These are phyloP conservation scores for Papilio aristodemus DNA, from an alignment of 1,140 invertebrate species.

Conservation along the genomic window DNA sequence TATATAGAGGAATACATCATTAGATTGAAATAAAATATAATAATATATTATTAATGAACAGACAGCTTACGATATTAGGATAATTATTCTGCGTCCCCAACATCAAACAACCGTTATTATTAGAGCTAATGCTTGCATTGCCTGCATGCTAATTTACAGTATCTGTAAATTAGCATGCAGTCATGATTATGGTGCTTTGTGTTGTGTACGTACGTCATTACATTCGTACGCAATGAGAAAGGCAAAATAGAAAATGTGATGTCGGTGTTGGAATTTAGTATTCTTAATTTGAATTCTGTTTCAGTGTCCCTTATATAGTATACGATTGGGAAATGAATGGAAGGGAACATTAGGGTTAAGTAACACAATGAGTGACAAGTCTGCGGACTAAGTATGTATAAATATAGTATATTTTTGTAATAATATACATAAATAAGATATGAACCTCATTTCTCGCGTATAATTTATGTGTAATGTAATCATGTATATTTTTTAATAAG, in stretches of 20 bases:
- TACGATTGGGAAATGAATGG: background rate
- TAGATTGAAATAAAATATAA: too few relatives aligned
- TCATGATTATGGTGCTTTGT: slow-evolving; percentile 4
- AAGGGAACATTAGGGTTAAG: background rate
- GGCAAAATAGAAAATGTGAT: slow-evolving; percentile 3
- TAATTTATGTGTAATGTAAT: too few relatives aligned
- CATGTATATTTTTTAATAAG: too few relatives aligned
- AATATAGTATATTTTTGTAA: too few relatives aligned
- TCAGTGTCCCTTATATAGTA: background rate
- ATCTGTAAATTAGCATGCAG: background rate
- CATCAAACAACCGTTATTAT: slow-evolving; percentile 18
- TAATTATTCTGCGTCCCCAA: slow-evolving; percentile 1
- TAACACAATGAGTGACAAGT: background rate
- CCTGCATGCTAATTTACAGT: too few relatives aligned
- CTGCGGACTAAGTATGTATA: too few relatives aligned
- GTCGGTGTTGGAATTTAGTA: background rate
- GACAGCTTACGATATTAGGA: background rate
- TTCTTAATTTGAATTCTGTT: background rate
- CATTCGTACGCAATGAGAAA: background rate
- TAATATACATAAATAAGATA: too few relatives aligned
- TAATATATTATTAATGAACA: background rate
- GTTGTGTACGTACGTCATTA: slow-evolving; percentile 6
- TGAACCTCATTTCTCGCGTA: too few relatives aligned
- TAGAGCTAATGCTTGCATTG: slow-evolving; percentile 8
- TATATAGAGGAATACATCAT: too few relatives aligned